These are phyloP conservation scores for Rhyacichthys aspro DNA, from an alignment of 2,797 vertebrate species.

Conservation along the genomic window DNA sequence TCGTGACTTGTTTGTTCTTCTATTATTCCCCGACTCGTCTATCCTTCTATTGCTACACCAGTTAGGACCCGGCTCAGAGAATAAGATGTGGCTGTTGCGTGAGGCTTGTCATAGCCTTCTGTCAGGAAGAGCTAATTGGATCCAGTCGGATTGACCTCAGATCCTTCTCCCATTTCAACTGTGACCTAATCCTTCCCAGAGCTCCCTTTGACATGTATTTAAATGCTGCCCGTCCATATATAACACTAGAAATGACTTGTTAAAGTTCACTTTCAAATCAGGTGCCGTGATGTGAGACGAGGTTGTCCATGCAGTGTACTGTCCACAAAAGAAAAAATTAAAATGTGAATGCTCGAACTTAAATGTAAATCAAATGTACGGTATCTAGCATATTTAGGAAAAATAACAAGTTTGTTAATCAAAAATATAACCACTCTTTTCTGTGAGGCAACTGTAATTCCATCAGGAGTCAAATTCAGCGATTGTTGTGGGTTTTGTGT, in stretches of 20 bases:
- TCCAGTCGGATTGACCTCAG: conserved; percentile 68
- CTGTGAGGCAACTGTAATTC: no score
- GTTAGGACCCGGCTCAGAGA: conserved; percentile 38
- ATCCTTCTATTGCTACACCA: conserved; percentile 35
- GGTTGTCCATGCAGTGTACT: background rate
- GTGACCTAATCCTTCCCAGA: conserved; percentile 61
- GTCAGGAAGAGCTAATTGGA: conserved; percentile 76
- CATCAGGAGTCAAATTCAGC: no score
- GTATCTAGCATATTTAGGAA: background rate
- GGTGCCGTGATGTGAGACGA: conserved; percentile 30
- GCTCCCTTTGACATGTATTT: conserved; percentile 50
- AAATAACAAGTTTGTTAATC: no score
- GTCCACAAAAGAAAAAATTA: conserved; percentile 6
- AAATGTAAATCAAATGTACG: conserved; percentile 24
- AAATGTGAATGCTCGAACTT: background rate
- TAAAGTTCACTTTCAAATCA: conserved; percentile 35
- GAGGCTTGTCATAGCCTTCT: conserved; percentile 52
- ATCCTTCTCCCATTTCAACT: conserved; percentile 54
- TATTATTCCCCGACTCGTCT: conserved; percentile 59
- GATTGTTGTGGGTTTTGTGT: no score
- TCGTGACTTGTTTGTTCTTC: conserved; percentile 81
- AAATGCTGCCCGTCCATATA: conserved; percentile 47
- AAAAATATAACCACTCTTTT: no score
- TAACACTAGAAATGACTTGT: conserved; percentile 43
- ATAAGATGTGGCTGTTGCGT: conserved; percentile 35